Evolutionary conservation across 2,797 vertebrate genomes (phyloP).

Genomic region (Limnodromus scolopaceus): DNA sequence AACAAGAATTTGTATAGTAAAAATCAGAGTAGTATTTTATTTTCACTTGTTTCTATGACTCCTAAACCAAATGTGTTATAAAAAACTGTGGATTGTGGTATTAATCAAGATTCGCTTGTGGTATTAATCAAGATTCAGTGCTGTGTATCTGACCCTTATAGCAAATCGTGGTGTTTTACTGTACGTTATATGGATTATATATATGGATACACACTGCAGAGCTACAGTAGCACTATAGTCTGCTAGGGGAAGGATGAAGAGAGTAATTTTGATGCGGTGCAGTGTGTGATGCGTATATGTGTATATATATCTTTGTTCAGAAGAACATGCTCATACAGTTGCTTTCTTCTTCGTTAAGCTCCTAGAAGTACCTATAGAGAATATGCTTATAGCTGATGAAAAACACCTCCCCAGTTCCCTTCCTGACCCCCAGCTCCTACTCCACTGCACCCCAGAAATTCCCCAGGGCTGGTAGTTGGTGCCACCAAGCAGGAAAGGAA

Average conservation of each 20-base stretch:
- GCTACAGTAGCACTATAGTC: neutral
- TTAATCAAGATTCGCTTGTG: constrained; percentile 53
- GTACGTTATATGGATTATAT: neutral
- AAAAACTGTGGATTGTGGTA: constrained; percentile 25
- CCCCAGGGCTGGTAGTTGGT: neutral
- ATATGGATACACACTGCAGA: neutral
- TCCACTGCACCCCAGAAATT: neutral
- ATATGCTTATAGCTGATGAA: neutral
- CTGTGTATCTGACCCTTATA: constrained; percentile 29
- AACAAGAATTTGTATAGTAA: constrained; percentile 28
- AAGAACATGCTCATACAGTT: neutral
- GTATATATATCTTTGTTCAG: neutral
- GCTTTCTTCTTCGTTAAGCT: neutral
- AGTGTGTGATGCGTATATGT: neutral
- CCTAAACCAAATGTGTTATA: constrained; percentile 33
- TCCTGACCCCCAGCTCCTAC: neutral
- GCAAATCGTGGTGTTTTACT: constrained; percentile 12
- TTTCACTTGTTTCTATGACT: constrained; percentile 45
- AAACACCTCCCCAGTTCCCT: neutral
- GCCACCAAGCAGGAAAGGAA: neutral
- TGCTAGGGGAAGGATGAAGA: neutral
- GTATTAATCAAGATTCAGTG: constrained; percentile 44
- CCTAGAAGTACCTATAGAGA: neutral
- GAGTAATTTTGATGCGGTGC: neutral
- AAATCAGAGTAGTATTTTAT: constrained; percentile 39